Evolutionary conservation across 2,113 vertebrate genomes (phyloP).

Genomic region (Euleptes europaea): DNA sequence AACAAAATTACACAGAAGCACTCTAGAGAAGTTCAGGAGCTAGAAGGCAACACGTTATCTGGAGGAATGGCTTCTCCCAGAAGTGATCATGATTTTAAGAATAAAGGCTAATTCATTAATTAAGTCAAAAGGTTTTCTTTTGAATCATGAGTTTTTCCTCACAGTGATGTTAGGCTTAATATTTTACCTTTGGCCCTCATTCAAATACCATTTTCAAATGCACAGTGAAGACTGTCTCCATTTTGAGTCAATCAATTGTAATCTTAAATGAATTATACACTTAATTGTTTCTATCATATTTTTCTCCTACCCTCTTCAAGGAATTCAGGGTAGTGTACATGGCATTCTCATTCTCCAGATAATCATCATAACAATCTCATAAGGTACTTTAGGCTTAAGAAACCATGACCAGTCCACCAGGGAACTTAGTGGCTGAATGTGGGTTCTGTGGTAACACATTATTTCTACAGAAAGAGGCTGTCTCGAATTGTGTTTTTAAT

Average conservation of each 20-base stretch:
- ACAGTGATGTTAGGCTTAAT: neutral
- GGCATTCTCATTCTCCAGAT: too few species aligned
- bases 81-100: neutral
- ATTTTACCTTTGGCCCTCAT: neutral
- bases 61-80: neutral
- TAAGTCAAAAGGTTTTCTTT: neutral
- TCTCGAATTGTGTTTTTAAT: neutral
- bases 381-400: too few species aligned
- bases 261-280: neutral
- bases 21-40: neutral
- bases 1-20: neutral
- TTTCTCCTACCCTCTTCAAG: too few species aligned
- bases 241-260: neutral
- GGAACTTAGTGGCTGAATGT: too few species aligned
- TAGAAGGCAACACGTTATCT: neutral
- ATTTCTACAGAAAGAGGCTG: too few species aligned
- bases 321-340: too few species aligned
- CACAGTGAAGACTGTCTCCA: neutral
- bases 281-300: too few species aligned
- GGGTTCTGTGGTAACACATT: too few species aligned
- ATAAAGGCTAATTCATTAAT: neutral
- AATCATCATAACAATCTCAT: too few species aligned
- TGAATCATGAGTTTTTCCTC: neutral
- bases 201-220: neutral
- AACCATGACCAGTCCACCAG: too few species aligned